Base-by-base conservation (phyloP, 2,888 invertebrate genomes). In the Dascillus cervinus region DNA sequence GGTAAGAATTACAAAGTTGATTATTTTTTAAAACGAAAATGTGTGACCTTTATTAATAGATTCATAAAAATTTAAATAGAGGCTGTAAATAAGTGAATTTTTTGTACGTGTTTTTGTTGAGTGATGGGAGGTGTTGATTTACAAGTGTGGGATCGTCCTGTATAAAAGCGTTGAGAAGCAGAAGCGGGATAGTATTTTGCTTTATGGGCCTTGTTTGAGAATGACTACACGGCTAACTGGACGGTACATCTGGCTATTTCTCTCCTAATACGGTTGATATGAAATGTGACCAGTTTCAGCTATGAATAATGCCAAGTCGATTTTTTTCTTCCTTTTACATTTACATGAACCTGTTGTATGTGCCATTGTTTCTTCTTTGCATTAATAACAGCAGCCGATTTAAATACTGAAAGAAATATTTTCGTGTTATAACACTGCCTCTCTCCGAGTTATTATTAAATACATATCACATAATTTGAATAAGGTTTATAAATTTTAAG, bases 181-280 rank as follows among this genome's bases (percentile, higher is more conserved):
- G 29, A 19, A 37, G 29, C 33, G 35, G 28, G 15, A 39, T 23
- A 31, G 19, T 22, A 23, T 29, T 31, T 35, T 34, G 38, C 29
- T 39, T 40, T 42, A 42, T 42, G 30, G 36, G 26, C 22, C 29
- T 34, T 36, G 41, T 39, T 39, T 28, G 13, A 32, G 26, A 39
- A 39, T 36, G 39, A 33, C 41, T n/a, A n/a, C 39, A 42, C 38
- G 38, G 32, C 30, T 42, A 42, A 39, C 41, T 36, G 37, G 42
- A 41, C 41, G 39, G 49, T 45, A 49, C 53, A 53, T 53, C 53
- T 55, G 50, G 49, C 39, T 33, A 43, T 39, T 41, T 41, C 43
- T 34, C 37, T 52, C 53, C 52, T 52, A 53, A 53, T 54, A 56
- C 43, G 53, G 54, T 39, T 45, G 52, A 49, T 53, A 52, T 54